Conservation (phyloP, 2,113 vertebrate genomes). For the Embiotoca jacksoni region DNA sequence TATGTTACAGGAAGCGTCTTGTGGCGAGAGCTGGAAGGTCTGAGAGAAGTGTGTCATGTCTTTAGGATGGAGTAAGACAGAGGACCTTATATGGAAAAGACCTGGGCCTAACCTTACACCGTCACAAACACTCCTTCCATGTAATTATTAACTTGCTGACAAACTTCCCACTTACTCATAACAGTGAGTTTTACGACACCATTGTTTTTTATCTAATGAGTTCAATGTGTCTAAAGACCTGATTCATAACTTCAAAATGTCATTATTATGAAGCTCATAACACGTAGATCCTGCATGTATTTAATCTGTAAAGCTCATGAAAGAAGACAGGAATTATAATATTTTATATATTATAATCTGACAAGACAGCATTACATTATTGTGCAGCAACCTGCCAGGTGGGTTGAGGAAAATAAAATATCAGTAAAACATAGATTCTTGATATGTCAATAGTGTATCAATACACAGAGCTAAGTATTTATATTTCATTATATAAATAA, state of each 20-base stretch:
- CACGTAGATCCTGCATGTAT: not conserved
- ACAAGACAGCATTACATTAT: not conserved
- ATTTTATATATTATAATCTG: conserved; percentile 12
- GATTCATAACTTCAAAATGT: not conserved
- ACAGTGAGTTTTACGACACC: not conserved
- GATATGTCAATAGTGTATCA: no score
- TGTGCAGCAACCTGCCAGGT: conserved; percentile 4
- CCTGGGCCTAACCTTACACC: conserved; percentile 29
- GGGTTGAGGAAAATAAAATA: not conserved
- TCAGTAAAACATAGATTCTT: no score
- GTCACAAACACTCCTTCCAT: conserved; percentile 25
- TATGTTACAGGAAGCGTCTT: conserved; percentile 75
- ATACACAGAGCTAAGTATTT: no score
- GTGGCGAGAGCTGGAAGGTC: conserved; percentile 55
- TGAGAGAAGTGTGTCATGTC: conserved; percentile 64
- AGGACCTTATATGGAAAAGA: conserved; percentile 74
- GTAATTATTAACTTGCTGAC: conserved; percentile 18
- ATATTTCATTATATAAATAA: no score
- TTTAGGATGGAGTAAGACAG: conserved; percentile 35
- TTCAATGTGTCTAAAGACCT: not conserved
- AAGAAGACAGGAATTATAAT: conserved; percentile 1
- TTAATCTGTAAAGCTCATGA: conserved; percentile 29
- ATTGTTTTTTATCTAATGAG: not conserved
- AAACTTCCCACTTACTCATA: not conserved
- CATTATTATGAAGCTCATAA: not conserved